These are phyloP conservation scores for Chlorospingus semifuscus DNA, from an alignment of 2,797 vertebrate species.

Conservation along the genomic window DNA sequence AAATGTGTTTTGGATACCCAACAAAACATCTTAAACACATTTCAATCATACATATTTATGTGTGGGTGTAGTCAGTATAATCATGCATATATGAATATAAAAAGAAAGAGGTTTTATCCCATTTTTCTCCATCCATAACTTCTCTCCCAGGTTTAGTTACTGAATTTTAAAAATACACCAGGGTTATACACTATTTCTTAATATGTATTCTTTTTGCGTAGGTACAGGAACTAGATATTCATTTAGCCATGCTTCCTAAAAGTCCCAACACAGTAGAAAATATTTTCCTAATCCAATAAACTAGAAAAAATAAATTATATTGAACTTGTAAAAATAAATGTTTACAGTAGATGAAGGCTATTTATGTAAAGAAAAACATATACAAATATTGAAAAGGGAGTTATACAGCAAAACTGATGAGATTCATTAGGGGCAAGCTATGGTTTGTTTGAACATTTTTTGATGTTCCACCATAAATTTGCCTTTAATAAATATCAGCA, in stretches of 20 bases:
- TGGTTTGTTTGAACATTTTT: neutral
- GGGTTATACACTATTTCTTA: neutral
- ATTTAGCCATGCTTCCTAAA: neutral
- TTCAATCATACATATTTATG: neutral
- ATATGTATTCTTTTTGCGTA: neutral
- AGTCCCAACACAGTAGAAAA: neutral
- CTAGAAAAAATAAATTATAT: neutral
- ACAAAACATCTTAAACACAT: neutral
- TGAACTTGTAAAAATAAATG: neutral
- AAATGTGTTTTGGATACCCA: neutral
- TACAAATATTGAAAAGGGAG: neutral
- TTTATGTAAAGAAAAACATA: neutral
- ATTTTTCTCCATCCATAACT: neutral
- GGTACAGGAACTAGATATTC: neutral
- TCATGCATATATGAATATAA: neutral
- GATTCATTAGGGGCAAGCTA: neutral
- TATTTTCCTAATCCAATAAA: neutral
- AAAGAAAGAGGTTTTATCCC: neutral
- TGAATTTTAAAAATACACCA: neutral
- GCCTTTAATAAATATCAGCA: slow-evolving; percentile 3
- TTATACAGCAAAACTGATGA: neutral
- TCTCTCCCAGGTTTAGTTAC: neutral
- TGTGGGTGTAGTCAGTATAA: neutral
- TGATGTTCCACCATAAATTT: neutral
- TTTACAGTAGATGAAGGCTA: neutral